Evolutionary conservation across 2,888 invertebrate genomes (phyloP), one percentile per base, ranked within the genome.

Genomic region (Tetrapedia diversipes): DNA sequence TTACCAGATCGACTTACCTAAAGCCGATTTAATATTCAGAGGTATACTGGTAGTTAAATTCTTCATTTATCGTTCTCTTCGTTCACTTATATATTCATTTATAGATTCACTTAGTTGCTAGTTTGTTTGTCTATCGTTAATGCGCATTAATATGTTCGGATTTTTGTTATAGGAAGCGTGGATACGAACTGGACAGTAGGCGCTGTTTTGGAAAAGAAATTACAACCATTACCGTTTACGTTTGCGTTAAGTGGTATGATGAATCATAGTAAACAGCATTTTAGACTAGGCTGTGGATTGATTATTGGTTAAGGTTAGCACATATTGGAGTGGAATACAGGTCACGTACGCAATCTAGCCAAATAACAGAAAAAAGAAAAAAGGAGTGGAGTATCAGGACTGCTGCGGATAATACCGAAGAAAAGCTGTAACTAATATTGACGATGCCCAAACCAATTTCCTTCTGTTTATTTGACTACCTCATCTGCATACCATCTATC

Each of bases 151-250:
- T 8, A 10, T 22, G 11, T 1, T 45, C 22, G 6, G 4, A 41
- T 67, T 57, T 60, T 51, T 34, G 4, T 72, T 74, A 59, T 92
- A 98, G 98, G 98, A 87, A 97, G 97, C 92, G 94, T 97, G 63
- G 98, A 98, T 92, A 96, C 97, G 53, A 97, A 97, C 92, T 98
- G 97, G 97, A 97, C 96, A 81, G 96, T 99, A 11, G 97, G 97
- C 64, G 98, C 97, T 0, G 97, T 98, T 2, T 92, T 99, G 86
- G 99, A 99, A 92, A 99, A 99, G 93, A 97, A 97, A 91, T 93
- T 99, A 47, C 95, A 95, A 86, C 98, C 98, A 0, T 93, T 99
- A 88, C 99, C 99, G 56, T 98, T 99, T 92, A 96, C 97, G 10
- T 96, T 99, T 88, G 96, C 97, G 6, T 94, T 99, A 47, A 98